Base-by-base conservation (phyloP, 2,113 vertebrate genomes). In the Gymnogyps californianus region DNA sequence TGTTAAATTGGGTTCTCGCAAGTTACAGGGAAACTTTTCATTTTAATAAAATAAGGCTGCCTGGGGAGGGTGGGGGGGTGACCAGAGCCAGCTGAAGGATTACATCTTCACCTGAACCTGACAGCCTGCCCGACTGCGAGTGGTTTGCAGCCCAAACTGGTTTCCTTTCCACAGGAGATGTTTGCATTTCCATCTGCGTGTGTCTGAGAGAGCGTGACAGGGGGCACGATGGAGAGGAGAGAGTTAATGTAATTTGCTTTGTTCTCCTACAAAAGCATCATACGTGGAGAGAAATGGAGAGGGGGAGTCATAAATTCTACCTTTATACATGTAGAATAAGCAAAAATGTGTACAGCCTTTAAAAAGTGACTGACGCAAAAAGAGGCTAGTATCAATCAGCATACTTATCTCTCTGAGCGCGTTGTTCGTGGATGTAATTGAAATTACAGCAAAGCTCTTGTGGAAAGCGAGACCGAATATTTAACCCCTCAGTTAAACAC, bases 171-270 rank as follows among this genome's bases (percentile, higher is more conserved):
- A 64, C 44, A 21, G 77, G 28, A 76, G 89, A 55, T 51, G 57
- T 65, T 90, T 62, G 93, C 22, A 3, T 84, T 93, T 70, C 64
- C 47, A 55, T 95, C 72, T n/a, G 16, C 6, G 4, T 92, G 66
- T 90, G 78, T 78, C 24, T 84, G 67, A 83, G 59, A 75, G 55
- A 94, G 88, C 64, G 20, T 74, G 92, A 51, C 36, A 32, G 31
- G 22, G 92, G 92, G 79, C 78, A 90, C 26, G 26, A 49, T 26
- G 81, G 97, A 65, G 74, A 91, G 61, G 91, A 93, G 42, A 64
- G 96, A 75, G 95, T 96, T 97, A 95, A 96, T 65, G n/a, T 21
- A 29, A 26, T 95, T 90, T 74, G 94, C 91, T 95, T 96, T 96
- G 93, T 96, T 94, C 94, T 93, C 61, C 52, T 51, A 70, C 66